Evolutionary conservation across 2,113 vertebrate species (phyloP).

Genomic region (Chionodraco myersi): DNA sequence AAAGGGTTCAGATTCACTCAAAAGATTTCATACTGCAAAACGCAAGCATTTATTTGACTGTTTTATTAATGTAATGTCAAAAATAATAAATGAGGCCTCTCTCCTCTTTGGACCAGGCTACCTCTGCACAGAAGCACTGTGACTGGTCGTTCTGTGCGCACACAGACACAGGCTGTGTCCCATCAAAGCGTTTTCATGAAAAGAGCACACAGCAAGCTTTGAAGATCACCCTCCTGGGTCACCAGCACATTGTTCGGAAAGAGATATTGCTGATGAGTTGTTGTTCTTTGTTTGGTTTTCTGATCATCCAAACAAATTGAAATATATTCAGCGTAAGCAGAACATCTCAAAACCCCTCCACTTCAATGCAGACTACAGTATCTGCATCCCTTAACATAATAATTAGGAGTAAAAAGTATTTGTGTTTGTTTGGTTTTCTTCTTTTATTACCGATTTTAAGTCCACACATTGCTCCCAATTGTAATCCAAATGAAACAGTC

Average conservation of each 20-base stretch:
- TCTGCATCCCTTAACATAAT: no score
- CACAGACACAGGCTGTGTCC: not conserved
- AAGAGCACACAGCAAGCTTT: not conserved
- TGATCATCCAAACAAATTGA: not conserved
- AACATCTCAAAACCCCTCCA: not conserved
- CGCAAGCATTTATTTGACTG: no score
- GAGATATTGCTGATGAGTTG: not conserved
- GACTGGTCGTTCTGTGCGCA: constrained; percentile 4
- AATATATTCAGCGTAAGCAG: not conserved
- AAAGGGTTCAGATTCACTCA: not conserved
- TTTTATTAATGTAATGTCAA: not conserved
- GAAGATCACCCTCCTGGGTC: not conserved
- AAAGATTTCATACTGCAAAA: not conserved
- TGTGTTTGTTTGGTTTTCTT: not conserved
- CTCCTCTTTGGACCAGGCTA: constrained; percentile 1
- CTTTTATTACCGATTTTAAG: not conserved
- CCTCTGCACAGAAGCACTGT: not conserved
- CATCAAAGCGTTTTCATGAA: not conserved
- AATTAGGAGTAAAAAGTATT: not conserved
- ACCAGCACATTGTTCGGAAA: not conserved
- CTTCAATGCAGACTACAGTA: no score
- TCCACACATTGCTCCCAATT: not conserved
- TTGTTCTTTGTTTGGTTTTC: not conserved
- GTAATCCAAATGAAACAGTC: not conserved
- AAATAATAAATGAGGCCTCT: not conserved